A percentile compares a stretch with the other conserved stretches of the same genome.
Conservation (phyloP, 2,888 invertebrate species). For the Andricus quercusramuli region DNA sequence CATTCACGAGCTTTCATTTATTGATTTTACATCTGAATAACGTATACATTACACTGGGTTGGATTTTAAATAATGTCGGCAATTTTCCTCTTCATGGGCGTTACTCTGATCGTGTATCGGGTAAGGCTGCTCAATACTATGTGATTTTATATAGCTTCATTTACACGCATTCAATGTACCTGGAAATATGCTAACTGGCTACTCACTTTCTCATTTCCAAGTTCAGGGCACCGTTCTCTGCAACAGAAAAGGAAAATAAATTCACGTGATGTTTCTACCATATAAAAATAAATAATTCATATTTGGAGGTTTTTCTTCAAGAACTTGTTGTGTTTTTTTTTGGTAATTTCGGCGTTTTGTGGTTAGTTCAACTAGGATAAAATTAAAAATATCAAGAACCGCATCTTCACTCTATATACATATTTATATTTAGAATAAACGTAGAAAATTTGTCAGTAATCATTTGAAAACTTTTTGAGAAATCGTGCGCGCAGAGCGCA, state of each 20-base stretch:
- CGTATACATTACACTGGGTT: background rate
- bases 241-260: background rate
- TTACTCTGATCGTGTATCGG: background rate
- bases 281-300: too few relatives aligned
- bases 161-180: background rate
- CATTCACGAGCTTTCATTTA: background rate
- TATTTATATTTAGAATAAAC: too few relatives aligned
- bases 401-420: too few relatives aligned
- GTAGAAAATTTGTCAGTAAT: too few relatives aligned
- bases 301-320: too few relatives aligned
- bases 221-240: background rate
- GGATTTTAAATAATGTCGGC: background rate
- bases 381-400: too few relatives aligned
- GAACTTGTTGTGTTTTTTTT: too few relatives aligned
- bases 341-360: too few relatives aligned
- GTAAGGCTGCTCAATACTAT: background rate
- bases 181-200: background rate
- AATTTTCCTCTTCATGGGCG: constrained; percentile 1
- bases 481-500: too few relatives aligned
- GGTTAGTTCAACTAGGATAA: too few relatives aligned
- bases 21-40: background rate
- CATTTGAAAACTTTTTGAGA: too few relatives aligned
- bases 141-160: background rate
- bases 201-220: background rate
- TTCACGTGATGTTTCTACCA: background rate